A percentile compares a stretch with the other conserved stretches of the same genome.
phyloP scores from a whole-genome alignment of 1,140 invertebrate genomes.

The Heterodera schachtii region DNA sequence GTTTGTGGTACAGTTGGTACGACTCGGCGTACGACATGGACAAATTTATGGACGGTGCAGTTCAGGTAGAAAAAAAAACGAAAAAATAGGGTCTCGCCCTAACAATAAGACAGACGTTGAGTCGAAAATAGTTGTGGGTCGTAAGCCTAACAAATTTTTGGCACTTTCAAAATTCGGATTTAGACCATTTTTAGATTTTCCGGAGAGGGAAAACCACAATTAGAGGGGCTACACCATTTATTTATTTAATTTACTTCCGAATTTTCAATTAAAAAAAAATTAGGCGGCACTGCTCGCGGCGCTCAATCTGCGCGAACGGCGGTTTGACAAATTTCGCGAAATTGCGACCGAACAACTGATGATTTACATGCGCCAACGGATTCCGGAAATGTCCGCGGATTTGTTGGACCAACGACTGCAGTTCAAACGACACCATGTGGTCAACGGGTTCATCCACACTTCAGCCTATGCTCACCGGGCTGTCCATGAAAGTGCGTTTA shows the following conservation, averaged over 20 bases:
- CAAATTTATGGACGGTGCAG: slow-evolving; percentile 27
- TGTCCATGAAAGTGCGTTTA: slow-evolving; percentile 8
- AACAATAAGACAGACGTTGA: too few species aligned
- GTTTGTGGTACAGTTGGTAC: neutral
- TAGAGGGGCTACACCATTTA: too few species aligned
- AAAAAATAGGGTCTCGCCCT: too few species aligned
- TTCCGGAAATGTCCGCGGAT: slow-evolving; percentile 11
- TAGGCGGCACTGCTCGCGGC: slow-evolving; percentile 22
- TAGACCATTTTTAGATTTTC: too few species aligned
- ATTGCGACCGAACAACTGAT: slow-evolving; percentile 23
- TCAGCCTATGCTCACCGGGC: slow-evolving; percentile 1
- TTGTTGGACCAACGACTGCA: slow-evolving; percentile 3
- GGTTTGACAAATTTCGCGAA: slow-evolving; percentile 24
- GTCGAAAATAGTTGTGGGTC: too few species aligned
- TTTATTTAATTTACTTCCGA: too few species aligned
- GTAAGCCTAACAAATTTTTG: too few species aligned
- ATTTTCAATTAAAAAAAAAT: neutral
- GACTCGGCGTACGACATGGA: slow-evolving; percentile 3
- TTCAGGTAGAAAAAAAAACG: neutral
- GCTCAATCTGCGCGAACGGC: slow-evolving; percentile 17
- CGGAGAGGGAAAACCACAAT: too few species aligned
- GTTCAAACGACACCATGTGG: slow-evolving; percentile 19
- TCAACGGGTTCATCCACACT: slow-evolving; percentile 22
- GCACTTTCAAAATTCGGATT: too few species aligned
- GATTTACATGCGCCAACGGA: slow-evolving; percentile 7